Evolutionary conservation across 1,140 invertebrate genomes (phyloP).

Genomic region (Magallana gigas): DNA sequence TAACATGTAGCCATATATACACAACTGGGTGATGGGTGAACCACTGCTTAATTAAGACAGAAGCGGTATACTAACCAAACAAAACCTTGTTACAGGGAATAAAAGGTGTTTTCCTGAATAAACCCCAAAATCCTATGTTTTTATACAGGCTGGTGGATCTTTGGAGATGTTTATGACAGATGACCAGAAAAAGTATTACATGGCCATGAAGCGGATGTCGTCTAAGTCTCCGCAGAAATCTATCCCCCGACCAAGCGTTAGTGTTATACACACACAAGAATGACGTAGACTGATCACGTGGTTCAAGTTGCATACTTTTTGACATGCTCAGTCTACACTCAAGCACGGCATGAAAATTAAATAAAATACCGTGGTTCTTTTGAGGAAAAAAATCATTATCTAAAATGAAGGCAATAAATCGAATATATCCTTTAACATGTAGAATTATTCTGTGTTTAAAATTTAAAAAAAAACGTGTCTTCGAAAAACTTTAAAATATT

Average conservation of each 20-base stretch:
- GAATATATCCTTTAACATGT: too few species aligned
- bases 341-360: not conserved
- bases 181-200: slow-evolving; percentile 99
- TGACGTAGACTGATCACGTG: slow-evolving; percentile 8
- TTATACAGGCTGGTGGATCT: slow-evolving; percentile 90
- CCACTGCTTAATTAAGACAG: not conserved
- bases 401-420: too few species aligned
- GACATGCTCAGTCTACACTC: not conserved
- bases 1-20: not conserved
- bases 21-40: not conserved
- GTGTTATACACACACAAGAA: slow-evolving; percentile 48
- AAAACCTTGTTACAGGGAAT: not conserved
- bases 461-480: too few species aligned
- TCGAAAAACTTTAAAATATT: too few species aligned
- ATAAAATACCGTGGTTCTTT: slow-evolving; percentile 7
- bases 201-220: slow-evolving; percentile 99
- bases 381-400: not conserved
- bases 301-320: not conserved
- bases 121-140: not conserved
- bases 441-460: too few species aligned
- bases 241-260: slow-evolving; percentile 91
- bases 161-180: slow-evolving; percentile 99
- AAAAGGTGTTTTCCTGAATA: not conserved
- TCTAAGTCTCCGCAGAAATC: slow-evolving; percentile 98
- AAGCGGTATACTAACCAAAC: not conserved